Percentiles rank a stretch among this genome's conserved stretches.
Conservation (phyloP, 2,113 vertebrate genomes). For the Syrrhaptes paradoxus region DNA sequence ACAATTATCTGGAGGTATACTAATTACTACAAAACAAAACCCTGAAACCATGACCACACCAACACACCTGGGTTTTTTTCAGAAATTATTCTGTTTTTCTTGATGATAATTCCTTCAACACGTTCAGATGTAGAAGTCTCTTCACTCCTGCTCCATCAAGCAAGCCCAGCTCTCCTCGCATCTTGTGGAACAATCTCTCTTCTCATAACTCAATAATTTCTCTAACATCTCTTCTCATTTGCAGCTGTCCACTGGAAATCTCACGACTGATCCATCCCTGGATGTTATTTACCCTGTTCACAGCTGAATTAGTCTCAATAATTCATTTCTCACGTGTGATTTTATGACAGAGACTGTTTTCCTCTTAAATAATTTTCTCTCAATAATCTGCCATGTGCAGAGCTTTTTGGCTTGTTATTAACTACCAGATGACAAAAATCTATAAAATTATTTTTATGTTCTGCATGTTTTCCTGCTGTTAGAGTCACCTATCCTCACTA, state of each 20-base stretch:
- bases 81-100: not conserved
- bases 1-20: not conserved
- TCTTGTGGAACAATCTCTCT: not conserved
- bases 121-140: not conserved
- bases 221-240: not conserved
- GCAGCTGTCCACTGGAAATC: not conserved
- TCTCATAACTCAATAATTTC: not conserved
- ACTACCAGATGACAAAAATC: not conserved
- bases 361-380: not conserved
- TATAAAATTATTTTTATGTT: not conserved
- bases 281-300: not conserved
- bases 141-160: accelerated
- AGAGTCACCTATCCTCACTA: not conserved
- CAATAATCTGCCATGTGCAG: not conserved
- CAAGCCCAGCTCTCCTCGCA: not conserved
- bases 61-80: not conserved
- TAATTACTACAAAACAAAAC: not conserved
- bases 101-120: not conserved
- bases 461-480: not conserved
- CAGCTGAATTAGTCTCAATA: not conserved
- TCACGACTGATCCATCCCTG: not conserved
- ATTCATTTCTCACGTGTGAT: not conserved
- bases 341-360: not conserved
- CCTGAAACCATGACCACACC: not conserved
- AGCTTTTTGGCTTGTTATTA: not conserved